Conservation (phyloP, 2,797 vertebrate genomes). For the Chlorospingus semifuscus region DNA sequence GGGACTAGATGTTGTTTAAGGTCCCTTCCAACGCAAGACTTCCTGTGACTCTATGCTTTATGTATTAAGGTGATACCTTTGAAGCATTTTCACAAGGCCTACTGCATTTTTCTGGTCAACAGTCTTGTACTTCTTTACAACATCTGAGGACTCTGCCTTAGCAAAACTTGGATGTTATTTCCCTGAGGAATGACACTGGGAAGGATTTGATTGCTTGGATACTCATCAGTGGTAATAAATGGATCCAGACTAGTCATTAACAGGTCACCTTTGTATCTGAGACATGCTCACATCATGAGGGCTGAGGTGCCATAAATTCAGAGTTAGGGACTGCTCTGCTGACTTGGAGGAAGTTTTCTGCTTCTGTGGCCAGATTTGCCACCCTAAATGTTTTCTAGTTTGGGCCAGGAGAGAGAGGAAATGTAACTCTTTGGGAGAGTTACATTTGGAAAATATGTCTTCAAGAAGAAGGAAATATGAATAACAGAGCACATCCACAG, state of each 20-base stretch:
- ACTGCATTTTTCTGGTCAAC: not conserved
- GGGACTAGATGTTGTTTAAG: not conserved
- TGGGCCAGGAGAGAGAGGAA: not conserved
- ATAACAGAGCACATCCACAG: not conserved
- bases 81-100: not conserved
- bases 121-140: not conserved
- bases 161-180: not conserved
- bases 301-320: not conserved
- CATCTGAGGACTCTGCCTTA: not conserved
- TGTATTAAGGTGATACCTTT: not conserved
- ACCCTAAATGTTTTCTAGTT: not conserved
- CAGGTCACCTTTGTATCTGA: not conserved
- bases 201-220: not conserved
- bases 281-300: accelerated
- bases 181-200: not conserved
- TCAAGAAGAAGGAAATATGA: not conserved
- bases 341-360: not conserved
- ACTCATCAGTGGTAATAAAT: not conserved
- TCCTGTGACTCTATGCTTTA: not conserved
- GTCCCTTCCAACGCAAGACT: not conserved
- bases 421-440: not conserved
- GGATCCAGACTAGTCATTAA: not conserved
- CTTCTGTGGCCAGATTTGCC: not conserved
- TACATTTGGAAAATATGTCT: not conserved
- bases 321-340: not conserved